Evolutionary conservation across 2,888 invertebrate species (phyloP).

Genomic region (Kryphioiulus occultus): DNA sequence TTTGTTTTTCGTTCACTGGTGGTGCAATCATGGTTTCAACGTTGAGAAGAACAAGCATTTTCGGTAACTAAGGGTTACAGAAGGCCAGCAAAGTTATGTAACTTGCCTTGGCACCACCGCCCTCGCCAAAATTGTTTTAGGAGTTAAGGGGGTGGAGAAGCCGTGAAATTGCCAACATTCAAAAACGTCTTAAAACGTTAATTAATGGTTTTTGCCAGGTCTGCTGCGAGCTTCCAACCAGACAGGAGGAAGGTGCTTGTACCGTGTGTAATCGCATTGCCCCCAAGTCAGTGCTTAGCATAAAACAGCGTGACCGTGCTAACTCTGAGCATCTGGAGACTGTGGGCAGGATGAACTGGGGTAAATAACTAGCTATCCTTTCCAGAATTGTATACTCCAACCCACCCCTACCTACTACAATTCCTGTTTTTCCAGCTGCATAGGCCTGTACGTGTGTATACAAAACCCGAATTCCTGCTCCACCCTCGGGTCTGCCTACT

Average conservation of each 20-base stretch:
- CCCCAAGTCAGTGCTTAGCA: conserved; percentile 14
- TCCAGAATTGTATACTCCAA: conserved; percentile 11
- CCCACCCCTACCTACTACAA: not conserved
- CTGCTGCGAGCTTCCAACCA: not conserved
- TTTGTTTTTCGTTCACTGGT: too few species aligned
- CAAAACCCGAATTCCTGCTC: conserved; percentile 8
- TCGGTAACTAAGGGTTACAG: too few species aligned
- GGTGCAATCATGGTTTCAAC: too few species aligned
- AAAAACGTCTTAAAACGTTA: not conserved
- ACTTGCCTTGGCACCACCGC: too few species aligned
- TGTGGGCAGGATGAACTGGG: not conserved
- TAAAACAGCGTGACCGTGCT: not conserved
- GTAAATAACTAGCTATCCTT: not conserved
- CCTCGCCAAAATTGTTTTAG: not conserved
- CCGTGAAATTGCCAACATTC: not conserved
- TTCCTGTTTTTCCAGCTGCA: not conserved
- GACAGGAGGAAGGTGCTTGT: not conserved
- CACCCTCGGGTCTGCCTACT: not conserved
- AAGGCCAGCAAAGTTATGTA: too few species aligned
- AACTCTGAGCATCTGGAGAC: not conserved
- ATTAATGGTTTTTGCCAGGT: too few species aligned
- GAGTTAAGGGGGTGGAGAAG: not conserved
- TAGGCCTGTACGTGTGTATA: not conserved
- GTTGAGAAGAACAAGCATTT: too few species aligned
- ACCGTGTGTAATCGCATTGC: not conserved